Evolutionary conservation across 2,113 vertebrate species (phyloP).

Genomic region (Bucco capensis): DNA sequence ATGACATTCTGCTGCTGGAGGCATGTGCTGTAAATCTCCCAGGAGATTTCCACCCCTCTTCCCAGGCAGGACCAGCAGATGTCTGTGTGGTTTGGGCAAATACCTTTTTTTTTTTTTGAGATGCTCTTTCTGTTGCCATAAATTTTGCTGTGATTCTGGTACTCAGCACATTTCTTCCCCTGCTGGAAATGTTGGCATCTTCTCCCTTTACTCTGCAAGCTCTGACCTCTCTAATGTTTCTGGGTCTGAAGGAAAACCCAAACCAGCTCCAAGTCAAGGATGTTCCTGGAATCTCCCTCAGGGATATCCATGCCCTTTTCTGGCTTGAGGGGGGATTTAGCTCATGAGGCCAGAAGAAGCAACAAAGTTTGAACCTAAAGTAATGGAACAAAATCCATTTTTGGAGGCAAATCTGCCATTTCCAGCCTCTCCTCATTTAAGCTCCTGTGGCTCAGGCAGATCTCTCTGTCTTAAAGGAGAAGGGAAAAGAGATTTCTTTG

Average conservation of each 20-base stretch:
- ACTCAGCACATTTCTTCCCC: not conserved
- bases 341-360: not conserved
- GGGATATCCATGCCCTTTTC: slow-evolving; percentile 8
- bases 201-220: not conserved
- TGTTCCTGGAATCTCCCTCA: slow-evolving; percentile 20
- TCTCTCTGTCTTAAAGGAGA: not conserved
- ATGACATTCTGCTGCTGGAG: not conserved
- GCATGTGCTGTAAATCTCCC: accelerated
- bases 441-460: not conserved
- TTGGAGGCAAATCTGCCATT: not conserved
- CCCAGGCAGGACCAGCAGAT: not conserved
- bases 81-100: not conserved
- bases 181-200: not conserved
- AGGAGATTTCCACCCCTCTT: not conserved
- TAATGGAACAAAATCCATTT: not conserved
- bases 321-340: not conserved
- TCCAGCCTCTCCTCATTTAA: not conserved
- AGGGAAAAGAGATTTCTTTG: too few relatives aligned
- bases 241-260: not conserved
- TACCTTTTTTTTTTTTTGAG: not conserved
- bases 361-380: not conserved
- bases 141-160: not conserved
- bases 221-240: not conserved
- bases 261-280: not conserved
- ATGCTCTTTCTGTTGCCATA: not conserved